Evolutionary conservation across 2,888 invertebrate genomes (phyloP).

Genomic region (Melinaea marsaeus): DNA sequence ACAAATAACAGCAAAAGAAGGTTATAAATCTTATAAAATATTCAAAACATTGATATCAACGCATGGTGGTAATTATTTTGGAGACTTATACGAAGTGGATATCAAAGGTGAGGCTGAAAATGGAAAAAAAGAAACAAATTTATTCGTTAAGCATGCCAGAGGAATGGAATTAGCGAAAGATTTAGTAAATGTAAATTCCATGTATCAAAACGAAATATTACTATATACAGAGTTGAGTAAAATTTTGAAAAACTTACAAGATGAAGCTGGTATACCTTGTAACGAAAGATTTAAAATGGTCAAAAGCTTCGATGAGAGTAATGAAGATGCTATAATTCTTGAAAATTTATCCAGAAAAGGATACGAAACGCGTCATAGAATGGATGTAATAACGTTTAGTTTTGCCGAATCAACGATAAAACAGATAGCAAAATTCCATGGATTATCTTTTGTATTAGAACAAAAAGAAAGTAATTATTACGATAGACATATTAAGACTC

Average conservation of each 20-base stretch:
- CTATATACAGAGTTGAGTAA: conserved; percentile 37
- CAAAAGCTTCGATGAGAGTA: conserved; percentile 39
- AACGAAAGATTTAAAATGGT: conserved; percentile 39
- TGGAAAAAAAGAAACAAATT: conserved; percentile 41
- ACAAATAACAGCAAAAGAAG: conserved; percentile 5
- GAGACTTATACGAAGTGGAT: conserved; percentile 41
- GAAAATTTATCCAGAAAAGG: conserved; percentile 44
- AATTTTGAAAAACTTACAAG: conserved; percentile 36
- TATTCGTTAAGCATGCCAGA: conserved; percentile 44
- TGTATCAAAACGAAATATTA: conserved; percentile 41
- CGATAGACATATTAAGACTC: conserved; percentile 32
- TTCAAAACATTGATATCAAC: conserved; percentile 7
- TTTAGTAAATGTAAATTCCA: conserved; percentile 32
- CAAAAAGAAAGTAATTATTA: conserved; percentile 25
- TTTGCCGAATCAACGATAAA: conserved; percentile 36
- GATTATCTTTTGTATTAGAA: conserved; percentile 35
- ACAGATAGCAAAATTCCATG: conserved; percentile 39
- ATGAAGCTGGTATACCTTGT: conserved; percentile 39
- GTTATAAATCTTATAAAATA: conserved; percentile 6
- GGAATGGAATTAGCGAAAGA: conserved; percentile 28
- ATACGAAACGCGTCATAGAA: conserved; percentile 33
- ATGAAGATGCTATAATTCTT: conserved; percentile 42
- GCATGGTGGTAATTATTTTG: conserved; percentile 8
- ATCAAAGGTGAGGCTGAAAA: conserved; percentile 41
- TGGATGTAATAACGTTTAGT: conserved; percentile 32